Base-by-base conservation (phyloP, 2,113 vertebrate genomes). In the Lycaon pictus region DNA sequence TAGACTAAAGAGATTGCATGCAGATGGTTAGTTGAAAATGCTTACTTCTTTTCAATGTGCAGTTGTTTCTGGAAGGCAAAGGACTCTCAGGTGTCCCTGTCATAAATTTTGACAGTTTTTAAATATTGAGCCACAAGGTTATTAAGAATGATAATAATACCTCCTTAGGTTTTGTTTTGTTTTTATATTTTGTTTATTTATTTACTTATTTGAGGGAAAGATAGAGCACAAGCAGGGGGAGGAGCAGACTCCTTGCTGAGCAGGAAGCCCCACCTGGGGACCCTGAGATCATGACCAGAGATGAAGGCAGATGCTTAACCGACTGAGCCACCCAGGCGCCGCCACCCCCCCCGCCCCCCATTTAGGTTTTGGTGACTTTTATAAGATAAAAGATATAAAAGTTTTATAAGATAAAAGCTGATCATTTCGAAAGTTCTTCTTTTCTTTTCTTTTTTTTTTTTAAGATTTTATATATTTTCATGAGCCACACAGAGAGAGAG, bases 51-150 rank as follows among this genome's bases (percentile, higher is more conserved):
- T 87, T 87, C 48, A 92, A 3, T 88, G 19, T 90, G 56, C 37
- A 62, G 3, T 60, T 22, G 83, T 43, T 76, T 27, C 13, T 90
- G 51, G 71, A 89, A 84, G 53, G 13, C 32, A 88, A 15, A 32
- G 53, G 23, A 63, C 90, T 95, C 22, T 86, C 58, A 62, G 56
- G 90, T 37, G 51, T 83, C 48, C 90, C 51, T 83, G 43, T 88
- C 51, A 32, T 77, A 65, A 77, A 71, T 96, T 97, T 88, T 96
- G 60, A 85, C 53, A 55, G 62, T 85, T 88, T 87, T 96, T 58
- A 76, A 91, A 35, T 93, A 29, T 32, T 88, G n/a, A 90, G 76
- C 37, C 32, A 85, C 10, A 85, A 48, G 6, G 17, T 79, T 93
- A n/a, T 88, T 74, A 88, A 32, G 20, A 90, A 56, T n/a, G 51